These are phyloP conservation scores for Pelecanus crispus DNA, from an alignment of 2,113 vertebrate genomes.

Conservation along the genomic window DNA sequence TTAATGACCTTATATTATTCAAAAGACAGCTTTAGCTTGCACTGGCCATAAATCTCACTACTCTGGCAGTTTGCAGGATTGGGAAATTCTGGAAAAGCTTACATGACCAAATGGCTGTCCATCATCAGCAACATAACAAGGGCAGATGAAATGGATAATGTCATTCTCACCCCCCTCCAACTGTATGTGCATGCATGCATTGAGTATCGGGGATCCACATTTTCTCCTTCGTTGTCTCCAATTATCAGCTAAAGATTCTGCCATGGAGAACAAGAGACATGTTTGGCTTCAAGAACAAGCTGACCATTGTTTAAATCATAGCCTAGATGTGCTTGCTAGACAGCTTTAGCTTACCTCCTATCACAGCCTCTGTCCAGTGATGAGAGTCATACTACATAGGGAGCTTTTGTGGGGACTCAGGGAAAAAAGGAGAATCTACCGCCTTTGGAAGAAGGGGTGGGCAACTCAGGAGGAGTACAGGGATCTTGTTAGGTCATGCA, in stretches of 20 bases:
- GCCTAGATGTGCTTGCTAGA: not conserved
- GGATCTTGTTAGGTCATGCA: no score
- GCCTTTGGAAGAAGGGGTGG: no score
- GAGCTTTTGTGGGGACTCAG: no score
- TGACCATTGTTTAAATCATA: not conserved
- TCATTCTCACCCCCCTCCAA: not conserved
- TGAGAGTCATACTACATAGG: not conserved
- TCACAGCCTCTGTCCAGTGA: not conserved
- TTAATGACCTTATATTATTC: not conserved
- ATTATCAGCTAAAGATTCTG: not conserved
- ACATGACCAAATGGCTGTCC: not conserved
- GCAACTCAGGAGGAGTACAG: no score
- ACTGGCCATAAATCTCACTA: not conserved
- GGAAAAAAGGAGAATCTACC: no score
- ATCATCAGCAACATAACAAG: not conserved
- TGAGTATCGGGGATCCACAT: not conserved
- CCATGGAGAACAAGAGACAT: not conserved
- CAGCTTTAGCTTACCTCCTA: not conserved
- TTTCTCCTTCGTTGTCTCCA: not conserved
- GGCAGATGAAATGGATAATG: not conserved
- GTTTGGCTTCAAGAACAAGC: not conserved
- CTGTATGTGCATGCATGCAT: not conserved
- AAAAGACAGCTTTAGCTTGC: not conserved
- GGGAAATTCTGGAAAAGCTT: not conserved
- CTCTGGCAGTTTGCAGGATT: not conserved